Percentiles rank a stretch among this genome's conserved stretches.
These are phyloP conservation scores for Anisognathus igniventris DNA, from an alignment of 2,797 vertebrate genomes.

Conservation along the genomic window DNA sequence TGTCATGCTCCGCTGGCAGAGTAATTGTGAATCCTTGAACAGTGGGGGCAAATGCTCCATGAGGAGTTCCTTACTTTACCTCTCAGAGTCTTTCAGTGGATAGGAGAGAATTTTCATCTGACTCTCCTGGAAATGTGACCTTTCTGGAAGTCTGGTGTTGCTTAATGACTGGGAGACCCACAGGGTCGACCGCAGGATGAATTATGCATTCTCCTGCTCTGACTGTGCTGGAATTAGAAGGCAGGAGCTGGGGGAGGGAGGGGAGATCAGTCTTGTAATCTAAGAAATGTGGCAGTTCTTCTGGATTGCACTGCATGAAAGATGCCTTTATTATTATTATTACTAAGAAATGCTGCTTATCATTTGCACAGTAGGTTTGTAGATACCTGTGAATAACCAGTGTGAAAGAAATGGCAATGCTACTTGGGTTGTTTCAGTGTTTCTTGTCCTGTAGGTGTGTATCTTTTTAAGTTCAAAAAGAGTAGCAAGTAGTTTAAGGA, in stretches of 20 bases:
- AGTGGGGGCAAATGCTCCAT: background rate
- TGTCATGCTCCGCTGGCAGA: background rate
- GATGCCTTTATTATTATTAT: background rate
- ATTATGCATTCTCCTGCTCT: background rate
- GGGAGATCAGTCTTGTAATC: background rate
- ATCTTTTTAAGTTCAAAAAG: background rate
- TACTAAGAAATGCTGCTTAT: slow-evolving; percentile 13
- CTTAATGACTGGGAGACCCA: background rate
- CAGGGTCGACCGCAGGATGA: background rate
- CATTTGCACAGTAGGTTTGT: background rate
- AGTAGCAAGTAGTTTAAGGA: background rate
- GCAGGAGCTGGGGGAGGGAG: background rate
- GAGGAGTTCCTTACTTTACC: background rate
- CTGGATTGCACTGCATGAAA: background rate
- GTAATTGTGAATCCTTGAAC: background rate
- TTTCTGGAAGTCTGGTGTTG: background rate
- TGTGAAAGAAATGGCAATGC: background rate
- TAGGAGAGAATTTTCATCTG: background rate
- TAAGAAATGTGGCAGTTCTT: slow-evolving; percentile 19
- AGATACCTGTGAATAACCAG: background rate
- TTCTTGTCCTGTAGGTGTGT: background rate
- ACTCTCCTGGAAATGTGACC: background rate
- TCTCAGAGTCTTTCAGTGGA: background rate
- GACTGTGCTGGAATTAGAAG: background rate
- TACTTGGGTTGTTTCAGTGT: background rate